Base-by-base conservation (phyloP, 2,113 vertebrate species). In the Toxotes jaculatrix region DNA sequence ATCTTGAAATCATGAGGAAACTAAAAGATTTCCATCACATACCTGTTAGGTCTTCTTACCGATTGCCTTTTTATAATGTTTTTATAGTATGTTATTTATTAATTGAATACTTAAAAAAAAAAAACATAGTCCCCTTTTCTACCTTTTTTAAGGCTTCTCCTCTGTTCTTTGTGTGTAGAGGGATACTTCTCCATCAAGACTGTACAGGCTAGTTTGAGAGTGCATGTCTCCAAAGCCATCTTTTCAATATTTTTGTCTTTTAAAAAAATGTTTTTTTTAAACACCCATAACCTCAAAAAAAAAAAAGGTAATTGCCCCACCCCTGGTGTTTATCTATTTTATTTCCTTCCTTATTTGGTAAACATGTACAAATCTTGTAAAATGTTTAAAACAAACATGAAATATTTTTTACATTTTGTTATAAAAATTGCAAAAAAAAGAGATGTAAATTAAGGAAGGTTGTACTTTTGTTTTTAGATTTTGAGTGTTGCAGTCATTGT, bases 21-120 rank as follows among this genome's bases (percentile, higher is more conserved):
- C 53, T n/a, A 47, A 76, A 68, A 11, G 66, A 74, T 87, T 87
- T 87, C 79, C 85, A 77, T 91, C 79, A 83, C 59, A 42, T 82
- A 85, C 62, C 74, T 90, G 75, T 89, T 77, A 49, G 83, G 81
- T 91, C 87, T 90, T 90, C 80, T 87, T 91, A 89, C 83, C 32
- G 70, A 86, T 79, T 83, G 75, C 91, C 77, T 88, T 91, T 93
- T 93, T 92, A 86, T 87, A 91, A 91, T 89, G 86, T 92, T 94
- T 95, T 94, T 93, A 89, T 90, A 93, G 82, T 88, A 84, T 91
- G 81, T 88, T 95, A 95, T 95, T 95, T 95, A 95, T 95, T 95
- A 82, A 84, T 87, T 92, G 82, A 90, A 85, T 86, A 76, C 74
- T 91, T 87, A 80, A 83, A 27, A 66, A 71, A 71, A 81, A 47